Evolutionary conservation across 1,140 invertebrate genomes (phyloP), one percentile per base, ranked within the genome.

Genomic region (Goniozus legneri): DNA sequence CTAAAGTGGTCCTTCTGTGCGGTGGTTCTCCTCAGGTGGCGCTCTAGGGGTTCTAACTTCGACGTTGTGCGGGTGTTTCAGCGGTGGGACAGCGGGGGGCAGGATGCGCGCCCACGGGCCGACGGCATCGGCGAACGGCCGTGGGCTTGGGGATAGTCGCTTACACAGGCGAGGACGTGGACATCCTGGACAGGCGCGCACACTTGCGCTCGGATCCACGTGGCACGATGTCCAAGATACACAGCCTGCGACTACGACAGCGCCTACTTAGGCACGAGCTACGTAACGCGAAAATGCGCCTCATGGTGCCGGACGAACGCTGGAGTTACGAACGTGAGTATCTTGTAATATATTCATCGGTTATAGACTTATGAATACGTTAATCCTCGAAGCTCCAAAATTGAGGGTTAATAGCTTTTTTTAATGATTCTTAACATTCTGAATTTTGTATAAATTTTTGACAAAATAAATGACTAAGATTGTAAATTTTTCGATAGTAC

Each of bases 241-340:
- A 71, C 65, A 77, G 70, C 55, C 74, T 81, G 47, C 69, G 77
- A 47, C 65, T 69, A 54, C 75, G 73, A 58, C 80, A 81, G 63
- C 76, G 73, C 52, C 72, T 76, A 58, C 75, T 80, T 61, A 81
- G 78, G 48, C 59, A 79, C 35, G 80, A 81, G 54, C 57, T 83
- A 8, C 74, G 52, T 65, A 73, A 70, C 49, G 76, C 60, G 53
- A 79, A 63, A 65, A 81, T 43, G 46, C 59, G 72, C 38, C 57
- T 75, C 10, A 77, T 79, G 65, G 71, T 83, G 52, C 77, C 81
- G 32, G 65, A 76, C 31, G 61, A 64, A 20, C 73, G 78, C 41
- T 84, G 82, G 82, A 81, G 73, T 54, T 82, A 78, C 65, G 80
- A 83, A 60, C 77, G 81, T 82, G 69, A 80, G 78, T 64, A 16